Evolutionary conservation across 30 jellyfish, hydroid and myxozoan species (phyloP), one percentile per base, ranked within the genome.

Genomic region (Rhopilema esculentum): DNA sequence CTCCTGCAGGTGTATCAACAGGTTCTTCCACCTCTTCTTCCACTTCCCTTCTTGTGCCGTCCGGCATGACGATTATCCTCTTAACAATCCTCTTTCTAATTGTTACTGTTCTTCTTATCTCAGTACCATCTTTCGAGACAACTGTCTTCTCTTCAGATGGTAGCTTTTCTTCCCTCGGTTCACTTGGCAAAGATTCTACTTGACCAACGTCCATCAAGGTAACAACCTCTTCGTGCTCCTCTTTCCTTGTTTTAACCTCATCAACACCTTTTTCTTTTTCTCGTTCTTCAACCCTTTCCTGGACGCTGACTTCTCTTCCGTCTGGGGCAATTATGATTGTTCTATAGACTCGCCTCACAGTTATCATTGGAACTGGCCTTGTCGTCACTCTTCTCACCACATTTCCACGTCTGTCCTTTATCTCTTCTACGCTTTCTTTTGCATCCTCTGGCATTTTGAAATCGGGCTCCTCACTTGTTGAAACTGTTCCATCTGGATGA

Each of bases 11-110:
- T 31, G 8, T 16, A 87, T 80, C 74, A 1, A 15, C 86, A 4
- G 89, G 80, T 23, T 32, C 91, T 8, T 67, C 83, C 4, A 82
- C 90, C 79, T 67, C 92, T 72, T 88, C 96, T 48, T 89, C 97
- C 29, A 89, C 88, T 49, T 80, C 97, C 52, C 81, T 33, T 48
- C 86, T 63, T 29, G 89, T 80, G 27, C 97, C 97, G 33, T 91
- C 97, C 9, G 97, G 97, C 73, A 85, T 66, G 23, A 70, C 71
- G 53, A 91, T 31, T 57, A 85, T 61, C 57, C 87, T 91, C 66
- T 89, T 84, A 16, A 91, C 82, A 30, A 71, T 77, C 69, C 91
- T 63, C 86, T 79, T 91, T 69, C 86, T 78, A 0, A 91, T 77
- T 20, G 93, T 89, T 9, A 89, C 79, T 8, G 90, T 75, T 51